Percentiles rank a stretch among this genome's conserved stretches.
Evolutionary conservation across 2,888 invertebrate species (phyloP).

Genomic region (Morpho helenor): DNA sequence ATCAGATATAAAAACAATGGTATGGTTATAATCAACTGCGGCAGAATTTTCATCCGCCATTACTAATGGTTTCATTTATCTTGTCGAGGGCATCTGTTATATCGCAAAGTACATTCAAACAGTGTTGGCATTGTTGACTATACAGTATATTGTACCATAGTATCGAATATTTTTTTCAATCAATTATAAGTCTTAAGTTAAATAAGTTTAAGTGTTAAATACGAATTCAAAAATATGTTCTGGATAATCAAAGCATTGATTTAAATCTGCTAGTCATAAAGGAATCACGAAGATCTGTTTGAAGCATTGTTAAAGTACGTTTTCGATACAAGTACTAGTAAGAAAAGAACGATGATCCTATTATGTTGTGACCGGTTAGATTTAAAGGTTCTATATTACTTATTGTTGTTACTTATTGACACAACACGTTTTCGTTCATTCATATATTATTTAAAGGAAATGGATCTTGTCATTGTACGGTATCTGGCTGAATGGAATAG

Average conservation of each 20-base stretch:
- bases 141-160: constrained; percentile 6
- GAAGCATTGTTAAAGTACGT: constrained; percentile 29
- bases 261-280: constrained; percentile 54
- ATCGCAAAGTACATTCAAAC: constrained; percentile 37
- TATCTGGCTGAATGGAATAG: no score
- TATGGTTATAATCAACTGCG: constrained; percentile 20
- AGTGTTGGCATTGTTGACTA: constrained; percentile 45
- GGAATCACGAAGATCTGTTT: constrained; percentile 39
- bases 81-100: constrained; percentile 41
- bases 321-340: constrained; percentile 12
- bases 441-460: background rate
- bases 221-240: constrained; percentile 22
- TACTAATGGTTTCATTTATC: constrained; percentile 40
- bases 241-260: constrained; percentile 54
- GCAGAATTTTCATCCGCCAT: constrained; percentile 24
- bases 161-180: constrained; percentile 2
- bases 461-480: no score
- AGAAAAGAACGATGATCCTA: constrained; percentile 35
- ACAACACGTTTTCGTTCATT: no score
- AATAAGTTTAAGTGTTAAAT: constrained; percentile 7
- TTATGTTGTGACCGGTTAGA: constrained; percentile 35
- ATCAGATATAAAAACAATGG: constrained; percentile 21
- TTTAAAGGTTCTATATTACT: constrained; percentile 29
- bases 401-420: no score
- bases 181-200: constrained; percentile 13